Evolutionary conservation across 2,888 invertebrate species (phyloP).

Genomic region (Noctua comes): DNA sequence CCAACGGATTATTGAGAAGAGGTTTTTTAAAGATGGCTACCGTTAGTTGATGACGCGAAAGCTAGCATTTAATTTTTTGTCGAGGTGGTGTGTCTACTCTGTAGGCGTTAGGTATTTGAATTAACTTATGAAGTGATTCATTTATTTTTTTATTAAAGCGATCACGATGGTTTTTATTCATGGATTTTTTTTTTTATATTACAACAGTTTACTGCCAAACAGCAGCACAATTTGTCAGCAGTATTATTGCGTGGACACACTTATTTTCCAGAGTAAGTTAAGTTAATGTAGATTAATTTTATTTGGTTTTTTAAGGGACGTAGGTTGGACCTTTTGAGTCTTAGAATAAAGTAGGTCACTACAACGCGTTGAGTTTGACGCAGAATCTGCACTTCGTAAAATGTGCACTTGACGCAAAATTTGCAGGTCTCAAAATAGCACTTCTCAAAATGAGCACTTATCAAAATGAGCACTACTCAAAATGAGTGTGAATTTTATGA

Average conservation of each 20-base stretch:
- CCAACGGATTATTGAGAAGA: not conserved
- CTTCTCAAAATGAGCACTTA: too few relatives aligned
- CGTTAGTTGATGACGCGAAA: constrained; percentile 15
- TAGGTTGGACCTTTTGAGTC: not conserved
- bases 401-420: too few relatives aligned
- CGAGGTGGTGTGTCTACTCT: not conserved
- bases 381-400: too few relatives aligned
- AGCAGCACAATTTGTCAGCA: not conserved
- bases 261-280: not conserved
- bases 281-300: not conserved
- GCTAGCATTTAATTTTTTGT: not conserved
- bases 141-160: not conserved
- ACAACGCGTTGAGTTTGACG: not conserved
- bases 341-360: not conserved
- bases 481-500: too few relatives aligned
- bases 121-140: not conserved
- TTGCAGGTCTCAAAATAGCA: too few relatives aligned
- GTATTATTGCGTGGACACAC: not conserved
- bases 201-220: not conserved
- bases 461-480: too few relatives aligned
- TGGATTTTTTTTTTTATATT: not conserved
- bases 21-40: constrained; percentile 9
- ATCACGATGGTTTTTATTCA: not conserved
- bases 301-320: not conserved
- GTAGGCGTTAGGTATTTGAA: not conserved